Evolutionary conservation across 2,888 invertebrate species (phyloP).

Genomic region (Drosophila nigricruria): DNA sequence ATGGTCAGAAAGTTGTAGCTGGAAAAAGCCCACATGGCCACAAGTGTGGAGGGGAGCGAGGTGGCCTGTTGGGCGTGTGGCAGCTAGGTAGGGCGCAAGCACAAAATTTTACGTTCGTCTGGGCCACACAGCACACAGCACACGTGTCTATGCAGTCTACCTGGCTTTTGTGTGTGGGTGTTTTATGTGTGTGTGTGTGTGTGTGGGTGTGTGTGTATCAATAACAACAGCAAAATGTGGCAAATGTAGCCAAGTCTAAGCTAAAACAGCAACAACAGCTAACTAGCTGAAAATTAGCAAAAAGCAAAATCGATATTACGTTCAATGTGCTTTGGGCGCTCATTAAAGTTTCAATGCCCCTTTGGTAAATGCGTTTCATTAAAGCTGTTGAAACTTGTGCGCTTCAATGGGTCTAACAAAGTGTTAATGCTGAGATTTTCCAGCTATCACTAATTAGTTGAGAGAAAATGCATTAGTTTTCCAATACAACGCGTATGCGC

Average conservation of each 20-base stretch:
- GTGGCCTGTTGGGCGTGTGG: background rate
- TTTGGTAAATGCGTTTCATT: conserved; percentile 46
- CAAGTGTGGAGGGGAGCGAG: background rate
- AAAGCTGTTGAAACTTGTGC: conserved; percentile 39
- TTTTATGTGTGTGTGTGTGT: conserved; percentile 27
- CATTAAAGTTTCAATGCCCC: conserved; percentile 64
- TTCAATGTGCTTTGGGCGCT: conserved; percentile 39
- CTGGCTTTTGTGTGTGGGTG: conserved; percentile 37
- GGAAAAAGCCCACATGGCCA: conserved; percentile 55
- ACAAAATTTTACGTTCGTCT: conserved; percentile 48
- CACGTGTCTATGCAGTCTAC: conserved; percentile 43
- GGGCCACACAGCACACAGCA: conserved; percentile 15
- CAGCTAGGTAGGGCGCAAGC: conserved; percentile 30
- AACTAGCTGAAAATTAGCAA: conserved; percentile 75
- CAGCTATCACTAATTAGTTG: conserved; percentile 8
- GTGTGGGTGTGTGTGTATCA: conserved; percentile 38
- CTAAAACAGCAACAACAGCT: conserved; percentile 38
- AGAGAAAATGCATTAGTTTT: conserved; percentile 1
- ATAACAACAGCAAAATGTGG: conserved; percentile 60
- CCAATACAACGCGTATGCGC: background rate
- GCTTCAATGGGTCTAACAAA: conserved; percentile 2
- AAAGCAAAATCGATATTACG: conserved; percentile 64
- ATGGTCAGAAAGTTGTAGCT: conserved; percentile 73
- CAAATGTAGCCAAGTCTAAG: conserved; percentile 35
- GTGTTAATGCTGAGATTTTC: conserved; percentile 37